A percentile compares a stretch with the other conserved stretches of the same genome.
Evolutionary conservation across 1,140 invertebrate genomes (phyloP).

Genomic region (Conopomorpha cramerella): DNA sequence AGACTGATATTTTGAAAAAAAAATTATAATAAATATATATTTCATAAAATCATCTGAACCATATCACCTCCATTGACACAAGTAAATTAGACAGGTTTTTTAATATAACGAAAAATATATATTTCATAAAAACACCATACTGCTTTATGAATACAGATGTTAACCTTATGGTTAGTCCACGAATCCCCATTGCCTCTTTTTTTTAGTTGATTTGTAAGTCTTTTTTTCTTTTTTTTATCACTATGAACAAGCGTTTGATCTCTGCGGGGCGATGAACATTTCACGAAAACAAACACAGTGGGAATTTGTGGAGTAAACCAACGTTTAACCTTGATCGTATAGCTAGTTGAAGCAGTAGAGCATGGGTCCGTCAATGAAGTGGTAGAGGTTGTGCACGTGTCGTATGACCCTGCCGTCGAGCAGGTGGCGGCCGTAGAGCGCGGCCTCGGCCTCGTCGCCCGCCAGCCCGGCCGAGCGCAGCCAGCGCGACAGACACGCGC

Average conservation of each 20-base stretch:
- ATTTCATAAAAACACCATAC: too few relatives aligned
- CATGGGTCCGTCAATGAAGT: conserved; percentile 76
- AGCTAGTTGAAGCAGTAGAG: conserved; percentile 67
- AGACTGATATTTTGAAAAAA: conserved; percentile 4
- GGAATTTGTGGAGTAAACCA: too few relatives aligned
- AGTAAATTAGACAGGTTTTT: too few relatives aligned
- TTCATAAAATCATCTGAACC: background rate
- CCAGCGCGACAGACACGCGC: conserved; percentile 85
- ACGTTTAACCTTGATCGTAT: background rate
- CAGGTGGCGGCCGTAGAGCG: conserved; percentile 81
- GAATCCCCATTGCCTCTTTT: too few relatives aligned
- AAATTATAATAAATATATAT: background rate
- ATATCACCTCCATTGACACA: background rate
- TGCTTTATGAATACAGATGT: too few relatives aligned
- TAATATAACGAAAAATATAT: too few relatives aligned
- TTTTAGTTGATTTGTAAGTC: too few relatives aligned
- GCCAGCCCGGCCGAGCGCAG: conserved; percentile 78
- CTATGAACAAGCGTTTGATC: too few relatives aligned
- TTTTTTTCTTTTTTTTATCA: too few relatives aligned
- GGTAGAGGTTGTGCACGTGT: conserved; percentile 80
- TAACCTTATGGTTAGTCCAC: too few relatives aligned
- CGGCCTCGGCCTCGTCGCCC: conserved; percentile 74
- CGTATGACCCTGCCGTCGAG: conserved; percentile 81
- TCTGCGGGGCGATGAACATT: too few relatives aligned
- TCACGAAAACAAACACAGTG: too few relatives aligned